These are phyloP conservation scores for Tenthredo scrophulariae DNA, from an alignment of 2,888 invertebrate species.

Conservation along the genomic window DNA sequence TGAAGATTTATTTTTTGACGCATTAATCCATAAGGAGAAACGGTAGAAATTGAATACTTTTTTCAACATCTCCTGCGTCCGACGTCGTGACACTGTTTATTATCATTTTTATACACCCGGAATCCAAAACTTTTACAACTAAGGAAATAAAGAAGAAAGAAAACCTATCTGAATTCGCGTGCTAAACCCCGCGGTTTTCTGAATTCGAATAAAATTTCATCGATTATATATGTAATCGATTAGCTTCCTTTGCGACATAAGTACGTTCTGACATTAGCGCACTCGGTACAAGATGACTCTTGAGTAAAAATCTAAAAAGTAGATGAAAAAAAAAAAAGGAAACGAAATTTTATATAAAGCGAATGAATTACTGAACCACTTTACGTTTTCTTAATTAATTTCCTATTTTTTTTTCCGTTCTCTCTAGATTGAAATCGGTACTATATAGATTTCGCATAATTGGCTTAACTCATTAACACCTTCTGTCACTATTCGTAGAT, in stretches of 20 bases:
- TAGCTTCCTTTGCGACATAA: too few relatives aligned
- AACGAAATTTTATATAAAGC: neutral
- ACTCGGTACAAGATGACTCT: too few relatives aligned
- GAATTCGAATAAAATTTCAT: neutral
- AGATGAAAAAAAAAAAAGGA: neutral
- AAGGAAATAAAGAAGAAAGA: neutral
- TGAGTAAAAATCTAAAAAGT: too few relatives aligned
- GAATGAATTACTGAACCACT: neutral
- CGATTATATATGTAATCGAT: neutral
- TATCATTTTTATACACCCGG: neutral
- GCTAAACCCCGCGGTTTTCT: neutral
- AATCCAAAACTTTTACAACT: neutral
- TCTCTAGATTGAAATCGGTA: neutral
- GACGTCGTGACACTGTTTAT: neutral
- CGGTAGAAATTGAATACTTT: neutral
- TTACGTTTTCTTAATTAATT: slow-evolving; percentile 12
- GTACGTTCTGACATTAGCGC: too few relatives aligned
- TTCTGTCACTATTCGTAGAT: neutral
- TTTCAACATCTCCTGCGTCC: too few relatives aligned
- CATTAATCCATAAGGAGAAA: neutral
- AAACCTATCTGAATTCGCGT: neutral
- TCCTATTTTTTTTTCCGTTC: neutral
- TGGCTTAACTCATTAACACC: neutral
- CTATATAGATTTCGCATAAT: neutral
- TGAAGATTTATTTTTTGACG: neutral